phyloP scores from a whole-genome alignment of 2,888 invertebrate species.

The Sycophila texana region DNA sequence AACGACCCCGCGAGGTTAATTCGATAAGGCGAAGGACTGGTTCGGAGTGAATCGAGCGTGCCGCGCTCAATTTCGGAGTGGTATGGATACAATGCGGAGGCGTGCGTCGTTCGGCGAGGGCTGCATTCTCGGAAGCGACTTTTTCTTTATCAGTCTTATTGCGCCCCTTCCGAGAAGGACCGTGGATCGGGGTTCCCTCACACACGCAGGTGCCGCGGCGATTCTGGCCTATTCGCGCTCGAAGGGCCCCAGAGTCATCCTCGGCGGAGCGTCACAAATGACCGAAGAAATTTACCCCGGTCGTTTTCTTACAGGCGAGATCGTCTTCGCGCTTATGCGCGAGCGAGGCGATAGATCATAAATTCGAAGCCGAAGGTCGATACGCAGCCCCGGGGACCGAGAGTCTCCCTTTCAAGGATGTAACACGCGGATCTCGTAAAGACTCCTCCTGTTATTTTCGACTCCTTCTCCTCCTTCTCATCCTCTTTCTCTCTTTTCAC shows the following conservation, averaged over 20 bases:
- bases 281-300: conserved; percentile 16
- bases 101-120: not conserved
- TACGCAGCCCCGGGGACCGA: not conserved
- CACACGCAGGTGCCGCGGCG: conserved; percentile 17
- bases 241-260: conserved; percentile 29
- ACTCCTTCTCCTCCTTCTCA: not conserved
- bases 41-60: too few species aligned
- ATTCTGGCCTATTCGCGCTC: conserved; percentile 16
- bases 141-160: conserved; percentile 49
- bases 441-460: not conserved
- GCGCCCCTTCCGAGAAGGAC: conserved; percentile 39
- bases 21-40: too few species aligned
- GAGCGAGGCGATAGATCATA: conserved; percentile 32
- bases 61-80: conserved; percentile 8
- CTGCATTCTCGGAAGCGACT: conserved; percentile 42
- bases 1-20: too few species aligned
- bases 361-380: conserved; percentile 37
- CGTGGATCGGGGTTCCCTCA: not conserved
- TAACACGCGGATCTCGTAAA: not conserved
- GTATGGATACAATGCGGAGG: not conserved
- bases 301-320: too few species aligned
- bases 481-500: conserved; percentile 3
- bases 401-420: conserved; percentile 2
- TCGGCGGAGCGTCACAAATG: conserved; percentile 22
- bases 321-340: not conserved